Evolutionary conservation across 1,140 invertebrate species (phyloP).

Genomic region (Pogonognathellus flavescens): DNA sequence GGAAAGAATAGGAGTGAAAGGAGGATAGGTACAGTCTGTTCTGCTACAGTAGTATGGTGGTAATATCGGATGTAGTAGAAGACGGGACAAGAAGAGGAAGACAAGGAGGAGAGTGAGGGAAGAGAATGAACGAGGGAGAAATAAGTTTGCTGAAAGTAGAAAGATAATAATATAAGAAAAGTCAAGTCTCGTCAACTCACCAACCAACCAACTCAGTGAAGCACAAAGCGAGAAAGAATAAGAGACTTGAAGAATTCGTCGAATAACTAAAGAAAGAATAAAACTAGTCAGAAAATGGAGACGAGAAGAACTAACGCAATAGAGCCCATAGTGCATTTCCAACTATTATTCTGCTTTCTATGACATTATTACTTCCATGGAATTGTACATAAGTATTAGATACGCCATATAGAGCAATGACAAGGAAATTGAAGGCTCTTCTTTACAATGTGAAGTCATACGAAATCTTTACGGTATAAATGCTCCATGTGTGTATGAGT

Average conservation of each 20-base stretch:
- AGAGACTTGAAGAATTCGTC: background rate
- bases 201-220: slow-evolving; percentile 32
- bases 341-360: background rate
- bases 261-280: slow-evolving; percentile 27
- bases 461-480: background rate
- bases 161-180: slow-evolving; percentile 48
- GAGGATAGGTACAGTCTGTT: background rate
- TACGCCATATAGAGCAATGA: background rate
- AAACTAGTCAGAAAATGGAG: slow-evolving; percentile 1
- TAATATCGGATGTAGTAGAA: slow-evolving; percentile 11
- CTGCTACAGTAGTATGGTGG: background rate
- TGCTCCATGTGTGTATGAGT: background rate
- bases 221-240: slow-evolving; percentile 28
- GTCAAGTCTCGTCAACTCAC: slow-evolving; percentile 39
- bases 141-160: slow-evolving; percentile 45
- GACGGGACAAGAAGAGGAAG: background rate
- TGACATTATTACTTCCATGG: background rate
- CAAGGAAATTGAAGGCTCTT: slow-evolving; percentile 21
- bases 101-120: slow-evolving; percentile 2
- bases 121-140: slow-evolving; percentile 10
- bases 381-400: background rate
- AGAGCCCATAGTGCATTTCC: background rate
- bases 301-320: background rate
- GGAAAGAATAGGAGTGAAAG: no score
- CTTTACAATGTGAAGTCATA: slow-evolving; percentile 1